Evolutionary conservation across 2,797 vertebrate genomes (phyloP), one percentile per base, ranked within the genome.

Genomic region (Sciurus vulgaris): DNA sequence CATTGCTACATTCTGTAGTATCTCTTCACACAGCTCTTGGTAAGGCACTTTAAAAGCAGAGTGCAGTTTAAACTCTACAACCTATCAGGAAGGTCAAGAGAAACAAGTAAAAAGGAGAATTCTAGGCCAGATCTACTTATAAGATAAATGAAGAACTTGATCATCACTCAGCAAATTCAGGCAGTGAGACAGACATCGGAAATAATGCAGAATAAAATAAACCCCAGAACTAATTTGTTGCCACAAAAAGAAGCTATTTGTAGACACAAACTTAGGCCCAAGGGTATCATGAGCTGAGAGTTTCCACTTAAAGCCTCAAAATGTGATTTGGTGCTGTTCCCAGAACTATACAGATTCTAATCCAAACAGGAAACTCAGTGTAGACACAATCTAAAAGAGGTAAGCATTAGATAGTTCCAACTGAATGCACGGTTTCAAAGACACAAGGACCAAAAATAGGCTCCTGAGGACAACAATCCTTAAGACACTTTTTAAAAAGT

Each of bases 191-290:
- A 95, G 84, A 93, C 73, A 30, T 93, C 33, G 47, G 97, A 97
- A 97, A 86, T 74, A 93, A 94, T 26, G 82, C 86, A 95, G 89
- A 95, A 93, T 79, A 91, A 93, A 96, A 96, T 44, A 97, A 97
- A 96, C 89, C 86, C 95, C 94, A 93, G 88, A 95, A 91, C 93
- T 94, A 95, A 97, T 96, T 95, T 95, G 92, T 86, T 90, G 82
- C 97, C 95, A 96, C 95, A 97, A 94, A 96, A 94, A 92, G 89
- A 97, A 95, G 97, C 89, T 96, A 97, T 97, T 97, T 97, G 89
- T 90, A 96, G 96, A 96, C 97, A 94, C 76, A 65, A 89, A 70
- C 95, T 96, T 96, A 94, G 96, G 95, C 89, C 89, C 94, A 92
- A 97, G 96, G 56, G 91, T 95, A 88, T 94, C 91, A n/a, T 76